phyloP scores from a whole-genome alignment of 2,113 vertebrate species.

The Octodon degus region DNA sequence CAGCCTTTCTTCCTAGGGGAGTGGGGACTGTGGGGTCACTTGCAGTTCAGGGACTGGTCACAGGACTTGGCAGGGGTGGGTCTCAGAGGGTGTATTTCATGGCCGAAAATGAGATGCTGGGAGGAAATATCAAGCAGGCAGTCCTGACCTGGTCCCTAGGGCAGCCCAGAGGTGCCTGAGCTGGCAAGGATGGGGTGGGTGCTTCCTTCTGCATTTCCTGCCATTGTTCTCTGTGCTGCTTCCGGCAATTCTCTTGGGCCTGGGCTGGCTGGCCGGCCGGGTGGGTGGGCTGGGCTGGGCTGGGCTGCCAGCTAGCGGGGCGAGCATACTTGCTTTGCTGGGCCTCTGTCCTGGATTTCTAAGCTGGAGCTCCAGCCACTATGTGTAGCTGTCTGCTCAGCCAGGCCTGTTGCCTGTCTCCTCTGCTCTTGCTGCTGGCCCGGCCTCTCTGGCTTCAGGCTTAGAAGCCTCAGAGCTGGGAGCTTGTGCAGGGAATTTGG shows the following conservation, averaged over 20 bases:
- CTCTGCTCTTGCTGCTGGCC: accelerated
- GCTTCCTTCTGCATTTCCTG: conserved; percentile 76
- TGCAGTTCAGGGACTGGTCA: neutral
- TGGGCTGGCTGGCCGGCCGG: neutral
- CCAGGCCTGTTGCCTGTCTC: neutral
- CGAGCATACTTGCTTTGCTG: neutral
- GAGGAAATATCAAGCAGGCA: conserved; percentile 66
- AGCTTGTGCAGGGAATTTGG: neutral
- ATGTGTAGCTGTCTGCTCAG: neutral
- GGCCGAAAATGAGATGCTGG: neutral
- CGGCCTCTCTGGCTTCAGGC: neutral
- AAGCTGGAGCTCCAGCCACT: too few relatives aligned
- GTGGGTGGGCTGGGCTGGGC: neutral
- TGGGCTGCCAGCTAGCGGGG: neutral
- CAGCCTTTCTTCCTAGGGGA: neutral
- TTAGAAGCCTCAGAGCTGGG: neutral
- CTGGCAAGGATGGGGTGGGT: conserved; percentile 7
- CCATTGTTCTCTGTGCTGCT: conserved; percentile 69
- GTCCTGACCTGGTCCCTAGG: neutral
- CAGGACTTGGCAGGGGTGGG: neutral
- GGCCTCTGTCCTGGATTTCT: neutral
- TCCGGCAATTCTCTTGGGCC: conserved; percentile 70
- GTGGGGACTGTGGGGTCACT: neutral
- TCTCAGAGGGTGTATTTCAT: neutral
- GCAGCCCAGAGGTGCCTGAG: neutral